phyloP scores from a whole-genome alignment of 2,113 vertebrate species.

The Platycercus adscitus region DNA sequence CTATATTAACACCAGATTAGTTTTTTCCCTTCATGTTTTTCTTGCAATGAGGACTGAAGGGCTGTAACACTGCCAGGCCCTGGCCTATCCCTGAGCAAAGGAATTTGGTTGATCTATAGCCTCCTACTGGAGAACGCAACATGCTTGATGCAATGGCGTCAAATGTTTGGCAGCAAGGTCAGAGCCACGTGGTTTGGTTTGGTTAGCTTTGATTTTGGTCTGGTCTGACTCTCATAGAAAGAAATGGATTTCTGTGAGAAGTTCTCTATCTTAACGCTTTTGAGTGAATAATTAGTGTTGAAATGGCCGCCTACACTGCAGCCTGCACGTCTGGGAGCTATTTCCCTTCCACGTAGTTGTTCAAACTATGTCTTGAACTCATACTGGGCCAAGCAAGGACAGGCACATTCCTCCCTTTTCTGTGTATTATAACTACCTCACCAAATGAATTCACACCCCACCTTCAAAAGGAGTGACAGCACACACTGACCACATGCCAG shows the following conservation, averaged over 20 bases:
- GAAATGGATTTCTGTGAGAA: neutral
- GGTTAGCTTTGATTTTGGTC: neutral
- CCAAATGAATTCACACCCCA: neutral
- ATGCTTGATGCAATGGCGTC: neutral
- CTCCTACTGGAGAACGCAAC: neutral
- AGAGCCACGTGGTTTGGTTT: neutral
- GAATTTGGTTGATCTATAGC: neutral
- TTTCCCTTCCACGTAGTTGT: neutral
- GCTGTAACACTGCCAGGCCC: neutral
- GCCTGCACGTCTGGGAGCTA: neutral
- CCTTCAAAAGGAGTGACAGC: neutral
- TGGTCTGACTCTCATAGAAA: neutral
- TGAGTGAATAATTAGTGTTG: neutral
- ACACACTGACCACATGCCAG: accelerated
- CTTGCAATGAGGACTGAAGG: neutral
- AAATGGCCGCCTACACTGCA: neutral
- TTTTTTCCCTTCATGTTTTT: neutral
- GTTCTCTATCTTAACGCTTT: neutral
- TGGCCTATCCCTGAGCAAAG: accelerated
- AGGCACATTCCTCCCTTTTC: neutral
- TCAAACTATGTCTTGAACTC: neutral
- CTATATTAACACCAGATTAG: accelerated
- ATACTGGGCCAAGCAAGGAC: neutral
- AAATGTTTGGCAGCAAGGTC: neutral
- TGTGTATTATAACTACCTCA: neutral